phyloP scores from a whole-genome alignment of 2,888 invertebrate species.

The Scrobipalpa atriplicella region DNA sequence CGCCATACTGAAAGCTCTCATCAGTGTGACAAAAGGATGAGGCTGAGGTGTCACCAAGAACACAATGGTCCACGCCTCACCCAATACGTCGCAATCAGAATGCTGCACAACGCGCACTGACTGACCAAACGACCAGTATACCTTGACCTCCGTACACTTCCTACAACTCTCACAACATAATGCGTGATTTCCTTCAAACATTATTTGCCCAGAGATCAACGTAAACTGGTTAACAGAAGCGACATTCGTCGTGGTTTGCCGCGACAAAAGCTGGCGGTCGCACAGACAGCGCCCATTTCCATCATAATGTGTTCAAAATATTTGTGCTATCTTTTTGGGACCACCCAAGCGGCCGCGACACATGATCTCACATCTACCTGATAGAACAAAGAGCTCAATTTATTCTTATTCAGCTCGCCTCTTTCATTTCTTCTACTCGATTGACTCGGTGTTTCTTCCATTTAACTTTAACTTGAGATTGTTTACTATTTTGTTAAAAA shows the following conservation, averaged over 20 bases:
- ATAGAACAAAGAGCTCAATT: slow-evolving; percentile 63
- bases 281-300: slow-evolving; percentile 68
- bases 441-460: slow-evolving; percentile 32
- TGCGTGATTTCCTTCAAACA: background rate
- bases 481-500: background rate
- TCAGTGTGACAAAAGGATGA: slow-evolving; percentile 40
- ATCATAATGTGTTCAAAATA: slow-evolving; percentile 78
- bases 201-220: slow-evolving; percentile 34
- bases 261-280: slow-evolving; percentile 64
- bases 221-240: slow-evolving; percentile 49
- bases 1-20: slow-evolving; percentile 28
- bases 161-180: slow-evolving; percentile 21
- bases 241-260: slow-evolving; percentile 68
- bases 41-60: slow-evolving; percentile 46
- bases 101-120: slow-evolving; percentile 60
- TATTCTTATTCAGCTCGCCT: slow-evolving; percentile 62
- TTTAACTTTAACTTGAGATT: slow-evolving; percentile 1
- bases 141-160: slow-evolving; percentile 39
- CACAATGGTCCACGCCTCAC: slow-evolving; percentile 53
- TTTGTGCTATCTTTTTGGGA: slow-evolving; percentile 73
- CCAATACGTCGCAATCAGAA: slow-evolving; percentile 60
- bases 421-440: slow-evolving; percentile 36
- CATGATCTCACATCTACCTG: slow-evolving; percentile 72
- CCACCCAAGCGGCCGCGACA: slow-evolving; percentile 73
- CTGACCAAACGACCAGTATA: slow-evolving; percentile 51